Conservation (phyloP, 2,888 invertebrate species). For the Cataglyphis altisquamis region DNA sequence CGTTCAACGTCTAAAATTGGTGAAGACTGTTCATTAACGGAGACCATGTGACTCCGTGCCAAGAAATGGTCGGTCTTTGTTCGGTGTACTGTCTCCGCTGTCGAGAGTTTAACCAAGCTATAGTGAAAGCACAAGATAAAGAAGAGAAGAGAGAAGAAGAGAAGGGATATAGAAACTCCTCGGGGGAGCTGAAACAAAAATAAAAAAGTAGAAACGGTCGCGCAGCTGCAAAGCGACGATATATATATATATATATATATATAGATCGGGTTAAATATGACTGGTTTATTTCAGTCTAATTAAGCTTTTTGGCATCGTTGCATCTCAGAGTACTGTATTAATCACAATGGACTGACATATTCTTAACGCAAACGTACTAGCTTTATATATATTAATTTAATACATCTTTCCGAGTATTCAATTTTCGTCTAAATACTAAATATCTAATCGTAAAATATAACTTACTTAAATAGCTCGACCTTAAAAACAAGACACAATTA, state of each 20-base stretch:
- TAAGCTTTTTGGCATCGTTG: conserved; percentile 24
- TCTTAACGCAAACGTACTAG: not conserved
- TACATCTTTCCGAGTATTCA: not conserved
- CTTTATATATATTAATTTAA: too few species aligned
- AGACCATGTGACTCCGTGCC: conserved; percentile 68
- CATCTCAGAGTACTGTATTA: conserved; percentile 16
- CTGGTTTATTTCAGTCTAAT: conserved; percentile 43
- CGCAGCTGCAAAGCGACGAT: conserved; percentile 54
- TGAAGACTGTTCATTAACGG: conserved; percentile 71
- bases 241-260: not conserved
- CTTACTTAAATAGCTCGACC: not conserved
- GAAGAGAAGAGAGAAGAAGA: conserved; percentile 40
- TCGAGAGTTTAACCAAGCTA: conserved; percentile 62
- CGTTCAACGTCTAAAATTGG: conserved; percentile 72
- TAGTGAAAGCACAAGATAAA: conserved; percentile 34
- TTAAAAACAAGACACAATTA: not conserved
- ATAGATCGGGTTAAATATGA: conserved; percentile 34
- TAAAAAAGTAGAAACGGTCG: conserved; percentile 50
- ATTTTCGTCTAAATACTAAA: not conserved
- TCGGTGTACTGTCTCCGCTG: conserved; percentile 42
- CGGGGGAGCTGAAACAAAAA: conserved; percentile 55
- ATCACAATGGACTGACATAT: conserved; percentile 14
- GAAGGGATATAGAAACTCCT: conserved; percentile 55
- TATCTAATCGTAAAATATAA: not conserved
- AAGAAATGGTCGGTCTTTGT: conserved; percentile 72